A percentile compares a stretch with the other conserved stretches of the same genome.
Evolutionary conservation across 2,113 vertebrate species (phyloP).

Genomic region (Poecile atricapillus): DNA sequence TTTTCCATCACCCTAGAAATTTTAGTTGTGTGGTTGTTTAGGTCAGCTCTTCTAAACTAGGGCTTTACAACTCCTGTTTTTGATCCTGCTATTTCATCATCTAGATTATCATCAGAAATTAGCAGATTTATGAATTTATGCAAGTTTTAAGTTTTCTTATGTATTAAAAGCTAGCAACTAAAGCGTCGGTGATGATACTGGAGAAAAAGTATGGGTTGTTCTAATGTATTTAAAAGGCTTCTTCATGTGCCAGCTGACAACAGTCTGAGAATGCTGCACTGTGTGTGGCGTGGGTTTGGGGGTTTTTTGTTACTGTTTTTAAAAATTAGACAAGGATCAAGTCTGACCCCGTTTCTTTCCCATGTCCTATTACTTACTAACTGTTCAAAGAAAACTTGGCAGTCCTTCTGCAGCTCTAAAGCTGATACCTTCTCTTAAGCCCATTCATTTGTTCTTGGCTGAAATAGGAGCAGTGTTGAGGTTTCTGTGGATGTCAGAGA

Average conservation of each 20-base stretch:
- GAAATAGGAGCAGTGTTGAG: neutral
- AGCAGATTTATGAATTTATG: neutral
- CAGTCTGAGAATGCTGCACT: neutral
- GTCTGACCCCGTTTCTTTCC: neutral
- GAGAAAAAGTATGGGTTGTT: neutral
- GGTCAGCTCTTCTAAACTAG: neutral
- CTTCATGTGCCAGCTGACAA: neutral
- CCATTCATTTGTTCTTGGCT: neutral
- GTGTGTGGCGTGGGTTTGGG: neutral
- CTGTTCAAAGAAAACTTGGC: neutral
- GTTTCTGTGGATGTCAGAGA: neutral
- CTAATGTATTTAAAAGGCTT: neutral
- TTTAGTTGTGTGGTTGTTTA: neutral
- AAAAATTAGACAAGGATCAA: neutral
- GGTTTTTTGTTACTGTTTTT: neutral
- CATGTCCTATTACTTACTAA: neutral
- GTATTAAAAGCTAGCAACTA: neutral
- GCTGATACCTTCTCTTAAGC: neutral
- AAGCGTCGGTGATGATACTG: neutral
- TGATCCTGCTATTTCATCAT: neutral
- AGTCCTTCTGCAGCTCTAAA: neutral
- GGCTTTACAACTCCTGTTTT: neutral
- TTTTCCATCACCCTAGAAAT: neutral
- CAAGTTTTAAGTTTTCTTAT: neutral
- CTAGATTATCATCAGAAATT: neutral